Percentiles rank a stretch among this genome's conserved stretches.
Conservation (phyloP, 2,113 vertebrate species). For the Heterotilapia buettikoferi region DNA sequence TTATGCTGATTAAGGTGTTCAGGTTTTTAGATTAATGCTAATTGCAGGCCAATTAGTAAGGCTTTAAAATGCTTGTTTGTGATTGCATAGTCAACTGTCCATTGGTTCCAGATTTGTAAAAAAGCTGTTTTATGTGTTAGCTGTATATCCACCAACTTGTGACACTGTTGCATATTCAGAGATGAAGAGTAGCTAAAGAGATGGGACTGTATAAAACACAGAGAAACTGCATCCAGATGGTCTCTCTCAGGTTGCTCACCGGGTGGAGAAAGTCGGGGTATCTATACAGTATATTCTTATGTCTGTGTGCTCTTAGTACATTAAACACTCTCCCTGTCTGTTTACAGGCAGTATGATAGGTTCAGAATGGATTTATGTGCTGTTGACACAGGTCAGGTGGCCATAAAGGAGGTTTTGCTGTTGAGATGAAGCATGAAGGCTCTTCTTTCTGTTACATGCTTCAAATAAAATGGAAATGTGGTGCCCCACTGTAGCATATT, state of each 20-base stretch:
- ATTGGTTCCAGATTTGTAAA: background rate
- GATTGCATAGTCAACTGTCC: background rate
- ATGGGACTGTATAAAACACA: background rate
- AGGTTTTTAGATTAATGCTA: background rate
- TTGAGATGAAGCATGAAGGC: background rate
- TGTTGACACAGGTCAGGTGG: background rate
- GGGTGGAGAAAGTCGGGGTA: background rate
- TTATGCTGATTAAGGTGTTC: background rate
- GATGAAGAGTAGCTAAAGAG: background rate
- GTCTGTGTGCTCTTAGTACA: constrained; percentile 5
- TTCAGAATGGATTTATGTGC: background rate
- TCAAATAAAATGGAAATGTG: background rate
- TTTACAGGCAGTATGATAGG: background rate
- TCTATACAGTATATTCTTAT: background rate
- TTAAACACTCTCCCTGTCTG: constrained; percentile 37
- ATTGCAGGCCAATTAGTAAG: background rate
- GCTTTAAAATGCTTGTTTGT: background rate
- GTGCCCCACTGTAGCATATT: background rate
- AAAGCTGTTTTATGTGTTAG: background rate
- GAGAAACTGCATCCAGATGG: constrained; percentile 15
- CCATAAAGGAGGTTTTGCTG: background rate
- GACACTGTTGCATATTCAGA: background rate
- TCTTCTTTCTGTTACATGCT: background rate
- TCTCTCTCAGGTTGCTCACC: background rate
- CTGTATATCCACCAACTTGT: background rate